phyloP scores from a whole-genome alignment of 2,888 invertebrate genomes.

The Catotricha subobsoleta region DNA sequence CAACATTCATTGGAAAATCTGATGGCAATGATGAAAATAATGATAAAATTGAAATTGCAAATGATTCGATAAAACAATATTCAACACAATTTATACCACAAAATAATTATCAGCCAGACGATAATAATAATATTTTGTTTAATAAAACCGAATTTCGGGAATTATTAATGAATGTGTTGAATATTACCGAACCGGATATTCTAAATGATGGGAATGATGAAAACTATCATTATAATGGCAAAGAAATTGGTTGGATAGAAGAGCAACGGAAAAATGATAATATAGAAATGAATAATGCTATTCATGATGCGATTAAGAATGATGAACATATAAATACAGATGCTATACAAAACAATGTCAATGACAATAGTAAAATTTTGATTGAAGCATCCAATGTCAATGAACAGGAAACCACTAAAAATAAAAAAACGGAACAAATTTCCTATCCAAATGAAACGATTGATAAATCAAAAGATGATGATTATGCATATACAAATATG shows the following conservation, averaged over 20 bases:
- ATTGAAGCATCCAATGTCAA: background rate
- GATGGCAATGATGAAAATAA: background rate
- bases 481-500: background rate
- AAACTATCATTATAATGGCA: background rate
- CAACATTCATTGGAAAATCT: background rate
- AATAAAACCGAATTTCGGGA: conserved; percentile 5
- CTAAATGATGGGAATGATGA: too few species aligned
- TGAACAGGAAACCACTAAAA: background rate
- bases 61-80: background rate
- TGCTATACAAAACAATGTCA: too few species aligned
- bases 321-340: too few species aligned
- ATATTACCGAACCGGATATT: too few species aligned
- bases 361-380: background rate
- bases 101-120: background rate
- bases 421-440: background rate
- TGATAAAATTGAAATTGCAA: background rate
- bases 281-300: background rate
- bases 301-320: too few species aligned
- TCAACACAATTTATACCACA: background rate
- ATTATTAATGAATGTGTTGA: conserved; percentile 2
- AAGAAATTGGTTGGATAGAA: background rate
- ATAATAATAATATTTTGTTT: background rate
- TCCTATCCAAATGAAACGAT: background rate
- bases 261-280: background rate
- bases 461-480: background rate